Conservation (phyloP, 1,140 invertebrate species). For the Copidosoma floridanum region DNA sequence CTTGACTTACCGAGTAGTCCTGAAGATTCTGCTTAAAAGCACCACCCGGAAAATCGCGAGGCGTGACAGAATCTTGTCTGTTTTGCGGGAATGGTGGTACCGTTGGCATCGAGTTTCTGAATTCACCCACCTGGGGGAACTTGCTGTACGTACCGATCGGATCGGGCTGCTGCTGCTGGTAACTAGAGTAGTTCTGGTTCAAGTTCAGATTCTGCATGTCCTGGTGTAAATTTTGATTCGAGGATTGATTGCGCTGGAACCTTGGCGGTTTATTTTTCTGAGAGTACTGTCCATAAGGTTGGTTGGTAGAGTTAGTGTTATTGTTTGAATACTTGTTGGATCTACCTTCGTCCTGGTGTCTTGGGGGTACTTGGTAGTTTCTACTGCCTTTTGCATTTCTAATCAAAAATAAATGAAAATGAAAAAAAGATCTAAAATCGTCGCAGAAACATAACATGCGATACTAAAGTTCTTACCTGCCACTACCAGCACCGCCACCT, state of each 20-base stretch:
- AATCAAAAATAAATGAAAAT: conserved; percentile 20
- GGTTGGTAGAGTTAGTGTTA: conserved; percentile 18
- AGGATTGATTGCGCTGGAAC: conserved; percentile 48
- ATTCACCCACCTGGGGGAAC: conserved; percentile 32
- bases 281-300: conserved; percentile 34
- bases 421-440: background rate
- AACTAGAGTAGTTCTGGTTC: conserved; percentile 22
- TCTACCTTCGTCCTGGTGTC: conserved; percentile 42
- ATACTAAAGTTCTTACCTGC: conserved; percentile 47
- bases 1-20: conserved; percentile 8
- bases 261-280: conserved; percentile 49
- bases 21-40: conserved; percentile 21
- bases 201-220: conserved; percentile 28
- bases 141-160: conserved; percentile 29
- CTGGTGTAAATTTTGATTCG: conserved; percentile 36
- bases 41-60: conserved; percentile 11
- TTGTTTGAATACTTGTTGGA: conserved; percentile 38
- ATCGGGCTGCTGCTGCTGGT: conserved; percentile 33
- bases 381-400: conserved; percentile 39
- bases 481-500: conserved; percentile 32
- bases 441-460: background rate
- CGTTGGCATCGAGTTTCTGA: conserved; percentile 27
- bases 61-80: conserved; percentile 14
- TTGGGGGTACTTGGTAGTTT: conserved; percentile 43
- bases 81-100: conserved; percentile 19